A percentile compares a stretch with the other conserved stretches of the same genome.
phyloP scores from a whole-genome alignment of 2,113 vertebrate species.

The Corythornis vintsioides region DNA sequence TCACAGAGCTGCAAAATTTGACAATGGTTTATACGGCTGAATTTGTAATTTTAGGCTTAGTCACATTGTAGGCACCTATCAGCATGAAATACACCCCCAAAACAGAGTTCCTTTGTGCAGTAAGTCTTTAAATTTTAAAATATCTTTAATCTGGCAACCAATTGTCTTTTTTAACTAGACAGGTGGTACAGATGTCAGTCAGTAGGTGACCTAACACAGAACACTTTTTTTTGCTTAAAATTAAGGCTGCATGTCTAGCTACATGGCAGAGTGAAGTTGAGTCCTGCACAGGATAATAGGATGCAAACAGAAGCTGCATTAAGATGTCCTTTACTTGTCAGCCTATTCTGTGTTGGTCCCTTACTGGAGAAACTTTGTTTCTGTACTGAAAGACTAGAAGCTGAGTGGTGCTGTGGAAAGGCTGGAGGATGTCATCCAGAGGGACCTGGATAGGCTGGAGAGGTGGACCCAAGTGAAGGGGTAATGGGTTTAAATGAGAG shows the following conservation, averaged over 20 bases:
- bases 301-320: not conserved
- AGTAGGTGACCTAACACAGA: not conserved
- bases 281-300: not conserved
- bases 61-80: not conserved
- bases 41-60: not conserved
- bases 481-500: too few relatives aligned
- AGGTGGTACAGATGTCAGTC: not conserved
- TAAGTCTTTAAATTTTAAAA: not conserved
- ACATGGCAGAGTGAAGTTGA: rapidly evolving
- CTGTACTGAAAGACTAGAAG: not conserved
- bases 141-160: not conserved
- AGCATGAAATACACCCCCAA: not conserved
- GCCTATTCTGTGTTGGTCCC: not conserved
- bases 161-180: not conserved
- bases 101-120: not conserved
- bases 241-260: not conserved
- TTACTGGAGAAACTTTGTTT: not conserved
- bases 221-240: not conserved
- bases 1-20: not conserved
- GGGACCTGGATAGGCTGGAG: too few relatives aligned
- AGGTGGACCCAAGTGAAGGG: too few relatives aligned
- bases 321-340: not conserved
- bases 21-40: not conserved
- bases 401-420: not conserved
- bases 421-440: too few relatives aligned